Evolutionary conservation across 1,140 invertebrate species (phyloP), one percentile per base, ranked within the genome.

Genomic region (Monomorium pharaonis): DNA sequence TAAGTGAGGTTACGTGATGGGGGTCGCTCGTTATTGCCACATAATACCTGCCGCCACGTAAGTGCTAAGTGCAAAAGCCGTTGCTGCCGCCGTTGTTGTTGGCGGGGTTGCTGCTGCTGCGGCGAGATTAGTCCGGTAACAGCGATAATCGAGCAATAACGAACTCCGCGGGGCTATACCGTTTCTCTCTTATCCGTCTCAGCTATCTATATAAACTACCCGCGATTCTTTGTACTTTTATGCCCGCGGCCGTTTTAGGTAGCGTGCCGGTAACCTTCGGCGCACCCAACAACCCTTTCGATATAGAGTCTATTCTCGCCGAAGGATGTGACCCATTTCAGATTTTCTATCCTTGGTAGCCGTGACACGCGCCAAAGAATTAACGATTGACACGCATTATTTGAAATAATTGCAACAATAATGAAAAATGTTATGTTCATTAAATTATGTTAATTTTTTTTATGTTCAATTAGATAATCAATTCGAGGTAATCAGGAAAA

Each of bases 111-210:
- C 78, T 72, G 86, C 76, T 63, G 84, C 75, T 37, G 30, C 78
- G 21, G 10, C 24, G 65, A 88, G 85, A 90, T 91, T 87, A 88
- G 69, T 30, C 78, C 51, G 27, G 78, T 87, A 92, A 88, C 89
- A 81, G 74, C 87, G 89, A 91, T 92, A 86, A 92, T 92, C 88
- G 84, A 27, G 80, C 65, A 90, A 89, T 90, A 91, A 91, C 85
- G 62, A 91, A 81, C 63, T 62, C 27, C 30, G 62, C 49, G 42
- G n/a, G 37, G 21, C 37, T 30, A 2, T 54, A 30, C 49, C 30
- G 12, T 42, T 77, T 70, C 58, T 58, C 81, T 77, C 63, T 74
- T 85, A 63, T 87, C 77, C 86, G 42, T n/a, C 37, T 37, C 14
- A 33, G 7, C 70, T 70, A 84, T 87, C 78, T 77, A 49, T 77